phyloP scores from a whole-genome alignment of 2,113 vertebrate species.

The Alouatta palliata region DNA sequence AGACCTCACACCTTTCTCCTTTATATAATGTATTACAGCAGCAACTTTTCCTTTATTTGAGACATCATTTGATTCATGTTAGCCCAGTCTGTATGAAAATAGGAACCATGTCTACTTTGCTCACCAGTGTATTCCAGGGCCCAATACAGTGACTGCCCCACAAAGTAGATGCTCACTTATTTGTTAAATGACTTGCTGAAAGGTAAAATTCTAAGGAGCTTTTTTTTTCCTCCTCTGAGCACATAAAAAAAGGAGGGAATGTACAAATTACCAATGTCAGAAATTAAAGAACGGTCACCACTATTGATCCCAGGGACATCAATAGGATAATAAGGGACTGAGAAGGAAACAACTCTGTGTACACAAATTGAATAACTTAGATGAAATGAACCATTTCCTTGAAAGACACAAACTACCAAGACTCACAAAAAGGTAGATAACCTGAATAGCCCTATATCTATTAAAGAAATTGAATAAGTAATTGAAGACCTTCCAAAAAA shows the following conservation, averaged over 20 bases:
- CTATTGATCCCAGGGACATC: not conserved
- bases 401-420: not conserved
- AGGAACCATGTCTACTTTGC: not conserved
- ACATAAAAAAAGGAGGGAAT: not conserved
- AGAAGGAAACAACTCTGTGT: not conserved
- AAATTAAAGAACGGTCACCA: not conserved
- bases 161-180: not conserved
- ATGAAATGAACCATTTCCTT: not conserved
- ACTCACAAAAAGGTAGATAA: not conserved
- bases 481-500: not conserved
- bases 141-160: not conserved
- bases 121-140: not conserved
- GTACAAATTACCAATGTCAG: not conserved
- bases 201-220: not conserved
- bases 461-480: not conserved
- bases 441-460: not conserved
- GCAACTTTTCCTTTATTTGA: not conserved
- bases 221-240: not conserved
- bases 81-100: not conserved
- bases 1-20: not conserved
- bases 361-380: not conserved
- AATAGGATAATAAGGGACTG: not conserved
- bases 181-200: not conserved
- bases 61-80: not conserved
- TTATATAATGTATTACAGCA: not conserved